Evolutionary conservation across 2,797 vertebrate genomes (phyloP).

Genomic region (Xenentodon cancila): DNA sequence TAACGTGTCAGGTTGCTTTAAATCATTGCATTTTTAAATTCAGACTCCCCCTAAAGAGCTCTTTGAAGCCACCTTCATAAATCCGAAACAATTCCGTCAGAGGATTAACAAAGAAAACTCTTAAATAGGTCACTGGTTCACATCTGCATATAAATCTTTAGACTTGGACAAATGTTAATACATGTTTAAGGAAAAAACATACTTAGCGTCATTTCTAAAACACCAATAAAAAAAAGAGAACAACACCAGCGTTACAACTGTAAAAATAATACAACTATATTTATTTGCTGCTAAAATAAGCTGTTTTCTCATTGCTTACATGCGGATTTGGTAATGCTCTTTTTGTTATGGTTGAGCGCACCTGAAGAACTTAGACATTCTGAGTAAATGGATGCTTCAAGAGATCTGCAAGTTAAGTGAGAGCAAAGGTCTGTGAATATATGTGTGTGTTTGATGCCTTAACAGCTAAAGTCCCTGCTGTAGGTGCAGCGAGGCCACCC

Average conservation of each 20-base stretch:
- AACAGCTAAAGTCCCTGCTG: conserved; percentile 20
- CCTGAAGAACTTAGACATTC: background rate
- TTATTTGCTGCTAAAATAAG: background rate
- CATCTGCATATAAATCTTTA: conserved; percentile 4
- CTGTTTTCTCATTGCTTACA: no score
- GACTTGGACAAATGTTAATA: background rate
- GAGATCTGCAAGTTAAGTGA: conserved; percentile 34
- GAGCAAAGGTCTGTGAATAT: conserved; percentile 21
- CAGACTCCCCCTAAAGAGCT: conserved; percentile 32
- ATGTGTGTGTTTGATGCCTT: conserved; percentile 13
- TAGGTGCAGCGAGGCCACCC: conserved; percentile 49
- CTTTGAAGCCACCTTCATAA: conserved; percentile 13
- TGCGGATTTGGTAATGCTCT: no score
- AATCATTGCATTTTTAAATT: conserved; percentile 55
- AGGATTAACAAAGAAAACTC: conserved; percentile 28
- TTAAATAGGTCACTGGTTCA: conserved; percentile 27
- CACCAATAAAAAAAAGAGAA: background rate
- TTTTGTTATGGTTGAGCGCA: no score
- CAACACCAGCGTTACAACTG: background rate
- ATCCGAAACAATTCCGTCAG: conserved; percentile 21
- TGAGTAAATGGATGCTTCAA: conserved; percentile 22
- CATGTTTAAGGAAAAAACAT: background rate
- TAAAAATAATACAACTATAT: background rate
- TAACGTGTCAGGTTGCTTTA: conserved; percentile 59
- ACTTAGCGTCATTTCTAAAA: background rate